Percentiles rank a stretch among this genome's conserved stretches.
Evolutionary conservation across 2,113 vertebrate genomes (phyloP).

Genomic region (Nyctereutes procyonoides): DNA sequence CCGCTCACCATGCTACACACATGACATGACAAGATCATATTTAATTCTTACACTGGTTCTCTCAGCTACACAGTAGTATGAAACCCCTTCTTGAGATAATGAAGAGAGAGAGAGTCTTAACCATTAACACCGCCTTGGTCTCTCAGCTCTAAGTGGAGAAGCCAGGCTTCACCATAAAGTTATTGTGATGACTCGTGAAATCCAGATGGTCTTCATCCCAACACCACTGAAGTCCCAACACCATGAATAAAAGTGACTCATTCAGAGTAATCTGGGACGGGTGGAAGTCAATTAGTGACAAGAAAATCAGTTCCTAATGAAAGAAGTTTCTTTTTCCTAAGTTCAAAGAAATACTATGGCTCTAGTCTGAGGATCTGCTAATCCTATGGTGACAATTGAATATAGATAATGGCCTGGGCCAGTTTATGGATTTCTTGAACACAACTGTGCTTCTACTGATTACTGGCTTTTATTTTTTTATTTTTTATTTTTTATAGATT

Average conservation of each 20-base stretch:
- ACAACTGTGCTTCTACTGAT: too few relatives aligned
- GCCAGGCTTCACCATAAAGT: rapidly evolving
- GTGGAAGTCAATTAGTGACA: neutral
- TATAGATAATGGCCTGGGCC: neutral
- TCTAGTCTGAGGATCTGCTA: neutral
- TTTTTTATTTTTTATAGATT: too few relatives aligned
- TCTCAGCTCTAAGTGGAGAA: neutral
- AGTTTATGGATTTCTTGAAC: neutral
- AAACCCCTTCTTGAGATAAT: neutral
- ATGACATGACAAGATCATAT: neutral
- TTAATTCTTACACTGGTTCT: neutral
- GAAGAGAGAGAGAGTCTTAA: neutral
- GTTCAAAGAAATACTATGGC: neutral
- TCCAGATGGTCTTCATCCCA: neutral
- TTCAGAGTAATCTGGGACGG: neutral
- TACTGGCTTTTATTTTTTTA: too few relatives aligned
- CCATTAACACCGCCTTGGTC: too few relatives aligned
- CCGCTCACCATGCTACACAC: rapidly evolving
- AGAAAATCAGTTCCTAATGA: neutral
- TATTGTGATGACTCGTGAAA: neutral
- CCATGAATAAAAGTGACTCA: neutral
- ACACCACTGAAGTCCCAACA: too few relatives aligned
- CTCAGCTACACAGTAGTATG: neutral
- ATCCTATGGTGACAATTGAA: neutral
- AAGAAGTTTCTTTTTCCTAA: neutral